phyloP scores from a whole-genome alignment of 2,113 vertebrate genomes.

The Callorhinus ursinus region DNA sequence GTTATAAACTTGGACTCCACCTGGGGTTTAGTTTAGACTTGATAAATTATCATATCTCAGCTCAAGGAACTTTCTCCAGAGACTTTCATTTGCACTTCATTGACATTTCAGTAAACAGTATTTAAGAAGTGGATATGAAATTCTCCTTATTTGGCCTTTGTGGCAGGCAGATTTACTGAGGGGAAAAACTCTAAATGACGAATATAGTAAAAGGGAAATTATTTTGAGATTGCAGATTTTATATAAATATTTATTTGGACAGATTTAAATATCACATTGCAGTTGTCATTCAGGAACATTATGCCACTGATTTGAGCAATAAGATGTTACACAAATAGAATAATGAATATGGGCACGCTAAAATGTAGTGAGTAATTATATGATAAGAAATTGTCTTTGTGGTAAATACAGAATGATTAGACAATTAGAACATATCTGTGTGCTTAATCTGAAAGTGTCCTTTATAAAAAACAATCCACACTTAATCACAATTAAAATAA shows the following conservation, averaged over 20 bases:
- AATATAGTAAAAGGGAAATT: neutral
- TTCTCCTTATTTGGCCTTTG: neutral
- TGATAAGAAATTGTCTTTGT: neutral
- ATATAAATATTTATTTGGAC: conserved; percentile 21
- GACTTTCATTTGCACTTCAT: conserved; percentile 19
- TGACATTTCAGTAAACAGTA: conserved; percentile 49
- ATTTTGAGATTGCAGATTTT: neutral
- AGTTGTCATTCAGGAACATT: conserved; percentile 42
- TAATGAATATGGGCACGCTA: neutral
- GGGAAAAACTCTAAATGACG: neutral
- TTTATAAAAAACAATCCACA: neutral
- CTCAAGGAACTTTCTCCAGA: conserved; percentile 11
- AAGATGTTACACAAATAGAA: neutral
- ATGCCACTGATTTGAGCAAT: neutral
- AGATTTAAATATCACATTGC: conserved; percentile 34
- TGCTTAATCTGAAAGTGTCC: neutral
- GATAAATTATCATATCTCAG: conserved; percentile 68
- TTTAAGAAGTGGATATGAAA: conserved; percentile 56
- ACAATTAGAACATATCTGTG: neutral
- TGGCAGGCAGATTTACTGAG: neutral
- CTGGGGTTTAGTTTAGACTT: conserved; percentile 45
- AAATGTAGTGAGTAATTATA: conserved; percentile 12
- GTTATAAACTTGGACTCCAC: conserved; percentile 60
- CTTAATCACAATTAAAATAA: neutral
- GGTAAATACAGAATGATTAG: neutral